Conservation (phyloP, 1,140 invertebrate genomes). For the Heliconius hewitsoni region DNA sequence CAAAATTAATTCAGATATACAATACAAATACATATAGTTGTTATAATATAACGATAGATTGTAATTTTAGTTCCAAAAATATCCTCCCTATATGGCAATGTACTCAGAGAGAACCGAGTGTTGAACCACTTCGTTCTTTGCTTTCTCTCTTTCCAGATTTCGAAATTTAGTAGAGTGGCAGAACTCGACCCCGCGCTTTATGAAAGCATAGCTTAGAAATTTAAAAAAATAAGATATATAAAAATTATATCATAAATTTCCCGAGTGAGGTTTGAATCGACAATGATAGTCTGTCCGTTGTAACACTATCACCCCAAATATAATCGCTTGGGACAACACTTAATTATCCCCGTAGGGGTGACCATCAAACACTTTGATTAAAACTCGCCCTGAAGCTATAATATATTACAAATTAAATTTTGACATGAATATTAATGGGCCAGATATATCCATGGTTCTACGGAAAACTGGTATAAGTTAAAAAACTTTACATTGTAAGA, state of each 20-base stretch:
- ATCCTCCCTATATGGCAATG: too few species aligned
- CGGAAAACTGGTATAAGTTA: constrained; percentile 11
- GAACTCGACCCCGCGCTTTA: too few species aligned
- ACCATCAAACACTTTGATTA: constrained; percentile 44
- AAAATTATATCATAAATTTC: too few species aligned
- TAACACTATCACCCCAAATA: background rate
- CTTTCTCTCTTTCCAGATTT: too few species aligned
- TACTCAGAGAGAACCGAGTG: too few species aligned
- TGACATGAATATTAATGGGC: constrained; percentile 39
- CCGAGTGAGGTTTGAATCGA: background rate
- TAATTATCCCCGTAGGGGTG: constrained; percentile 36
- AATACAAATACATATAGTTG: background rate
- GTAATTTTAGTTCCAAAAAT: background rate
- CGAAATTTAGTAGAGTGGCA: too few species aligned
- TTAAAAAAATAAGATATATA: too few species aligned
- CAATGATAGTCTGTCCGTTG: background rate
- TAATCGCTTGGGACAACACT: constrained; percentile 46
- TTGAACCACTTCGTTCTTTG: too few species aligned
- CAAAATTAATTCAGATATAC: constrained; percentile 40
- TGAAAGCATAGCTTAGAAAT: too few species aligned
- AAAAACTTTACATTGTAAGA: constrained; percentile 37
- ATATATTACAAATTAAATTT: constrained; percentile 40
- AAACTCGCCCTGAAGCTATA: constrained; percentile 39
- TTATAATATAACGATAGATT: background rate
- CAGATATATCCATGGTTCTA: background rate